Conservation (phyloP, 2,888 invertebrate genomes). For the Mesorhabditis spiculigera region DNA sequence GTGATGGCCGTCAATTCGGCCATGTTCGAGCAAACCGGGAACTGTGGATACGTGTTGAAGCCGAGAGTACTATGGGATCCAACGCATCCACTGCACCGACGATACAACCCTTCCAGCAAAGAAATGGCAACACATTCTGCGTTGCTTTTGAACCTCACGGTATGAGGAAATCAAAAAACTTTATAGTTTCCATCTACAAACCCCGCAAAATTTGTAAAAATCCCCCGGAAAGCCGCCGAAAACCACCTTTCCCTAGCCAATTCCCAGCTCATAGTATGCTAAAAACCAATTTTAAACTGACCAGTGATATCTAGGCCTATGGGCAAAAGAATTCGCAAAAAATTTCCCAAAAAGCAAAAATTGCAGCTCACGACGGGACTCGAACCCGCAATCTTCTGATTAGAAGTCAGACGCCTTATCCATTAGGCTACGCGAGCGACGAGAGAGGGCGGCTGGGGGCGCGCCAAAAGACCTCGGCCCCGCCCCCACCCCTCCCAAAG, state of each 20-base stretch:
- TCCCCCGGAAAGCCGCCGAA: not conserved
- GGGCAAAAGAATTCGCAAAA: not conserved
- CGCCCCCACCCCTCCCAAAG: not conserved
- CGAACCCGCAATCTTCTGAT: constrained; percentile 35
- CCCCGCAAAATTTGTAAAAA: not conserved
- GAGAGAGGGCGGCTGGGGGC: not conserved
- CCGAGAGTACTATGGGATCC: constrained; percentile 79
- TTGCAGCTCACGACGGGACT: constrained; percentile 21
- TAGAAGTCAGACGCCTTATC: constrained; percentile 36
- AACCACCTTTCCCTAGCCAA: not conserved
- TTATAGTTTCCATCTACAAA: not conserved
- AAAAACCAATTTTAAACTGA: not conserved
- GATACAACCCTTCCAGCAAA: constrained; percentile 87
- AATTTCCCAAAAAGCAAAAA: constrained; percentile 6
- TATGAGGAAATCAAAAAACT: constrained; percentile 13
- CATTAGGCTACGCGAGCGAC: constrained; percentile 28
- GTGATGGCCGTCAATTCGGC: constrained; percentile 84
- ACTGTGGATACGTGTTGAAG: constrained; percentile 73
- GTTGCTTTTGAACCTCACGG: constrained; percentile 48
- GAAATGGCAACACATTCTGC: constrained; percentile 65
- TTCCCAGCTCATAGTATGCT: not conserved
- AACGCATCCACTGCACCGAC: constrained; percentile 65
- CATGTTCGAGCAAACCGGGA: constrained; percentile 86
- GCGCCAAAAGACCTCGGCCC: not conserved
- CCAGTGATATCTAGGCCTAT: not conserved